Base-by-base conservation (phyloP, 2,113 vertebrate species). In the Pluvianellus socialis region DNA sequence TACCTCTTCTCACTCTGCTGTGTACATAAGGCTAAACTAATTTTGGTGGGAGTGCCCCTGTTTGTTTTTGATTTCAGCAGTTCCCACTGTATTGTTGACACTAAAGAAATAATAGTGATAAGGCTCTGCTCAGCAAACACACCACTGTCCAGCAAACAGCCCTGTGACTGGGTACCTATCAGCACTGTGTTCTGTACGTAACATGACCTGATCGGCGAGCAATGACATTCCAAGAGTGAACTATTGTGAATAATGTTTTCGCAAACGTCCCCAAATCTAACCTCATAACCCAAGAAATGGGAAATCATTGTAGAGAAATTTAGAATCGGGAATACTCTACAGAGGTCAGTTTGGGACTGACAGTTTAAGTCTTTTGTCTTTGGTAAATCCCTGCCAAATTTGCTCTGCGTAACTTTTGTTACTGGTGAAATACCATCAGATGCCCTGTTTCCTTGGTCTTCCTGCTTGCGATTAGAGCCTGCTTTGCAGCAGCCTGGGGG, bases 21-120 rank as follows among this genome's bases (percentile, higher is more conserved):
- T 89, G 76, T 88, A 62, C 80, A 12, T 59, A 74, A 92, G 63
- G 38, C 72, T 88, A 56, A 95, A 75, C 30, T 65, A 15, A 21
- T 82, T 92, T 44, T 0, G 1, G 24, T 87, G 58, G 88, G 77
- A 91, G 73, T 82, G 94, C 71, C 76, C 0, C 22, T 96, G 7
- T 94, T 94, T 94, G 76, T 16, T 91, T 94, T 94, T 4, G 7
- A 3, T 79, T 47, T 74, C 66, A 24, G 83, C 81, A 68, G 73
- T 87, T 97, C 84, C 86, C 66, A 76, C 95, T 94, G 85, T 93
- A 32, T 61, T 95, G 80, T 96, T 96, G 95, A 91, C 83, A 79
- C 44, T 82, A 85, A 82, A 91, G 80, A 89, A 12, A 17, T 92
- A 71, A 65, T 56, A 81, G 65, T 33, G 94, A 96, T 95, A 97